Base-by-base conservation (phyloP, 2,888 invertebrate species). In the Lasioglossum malachurum region DNA sequence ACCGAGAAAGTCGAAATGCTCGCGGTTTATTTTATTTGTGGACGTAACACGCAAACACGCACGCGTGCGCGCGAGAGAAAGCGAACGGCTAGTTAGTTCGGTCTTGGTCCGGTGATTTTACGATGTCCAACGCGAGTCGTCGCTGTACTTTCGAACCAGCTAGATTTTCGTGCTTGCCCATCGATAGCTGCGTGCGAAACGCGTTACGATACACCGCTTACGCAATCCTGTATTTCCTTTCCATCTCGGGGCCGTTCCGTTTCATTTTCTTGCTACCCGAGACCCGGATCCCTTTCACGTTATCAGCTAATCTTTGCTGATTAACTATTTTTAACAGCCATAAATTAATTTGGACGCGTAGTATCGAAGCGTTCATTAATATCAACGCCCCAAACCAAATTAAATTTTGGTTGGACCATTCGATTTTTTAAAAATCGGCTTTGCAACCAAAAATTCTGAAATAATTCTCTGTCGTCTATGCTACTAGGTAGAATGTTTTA, bases 41-140 rank as follows among this genome's bases (percentile, higher is more conserved):
- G 83, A 81, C 85, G 87, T 89, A 87, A 82, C 80, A 79, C 77
- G 67, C 74, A 4, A 35, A 67, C 35, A 27, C 53, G n/a, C 85
- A 78, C 79, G 78, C 75, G 46, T 46, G 60, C 71, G 72, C 41
- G 31, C 53, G 27, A 46, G 90, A 89, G 90, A 90, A 90, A 90
- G 90, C 86, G 84, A 74, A 80, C 23, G 85, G 75, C 64, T 72
- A 78, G 83, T 73, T 73, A 64, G 86, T 83, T n/a, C 75, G 80
- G 86, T 89, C 78, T 81, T 86, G 91, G 82, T 84, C 78, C 79
- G 87, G 64, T 82, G 85, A 82, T 80, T 89, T 91, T 89, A 83
- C 74, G 81, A 46, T 78, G 83, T 76, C 80, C 78, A 80, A 12
- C 77, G 79, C 60, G n/a, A 73, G n/a, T 57, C 35, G 27, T 67